These are phyloP conservation scores for Tipula confusa DNA, from an alignment of 2,888 invertebrate species.

Conservation along the genomic window DNA sequence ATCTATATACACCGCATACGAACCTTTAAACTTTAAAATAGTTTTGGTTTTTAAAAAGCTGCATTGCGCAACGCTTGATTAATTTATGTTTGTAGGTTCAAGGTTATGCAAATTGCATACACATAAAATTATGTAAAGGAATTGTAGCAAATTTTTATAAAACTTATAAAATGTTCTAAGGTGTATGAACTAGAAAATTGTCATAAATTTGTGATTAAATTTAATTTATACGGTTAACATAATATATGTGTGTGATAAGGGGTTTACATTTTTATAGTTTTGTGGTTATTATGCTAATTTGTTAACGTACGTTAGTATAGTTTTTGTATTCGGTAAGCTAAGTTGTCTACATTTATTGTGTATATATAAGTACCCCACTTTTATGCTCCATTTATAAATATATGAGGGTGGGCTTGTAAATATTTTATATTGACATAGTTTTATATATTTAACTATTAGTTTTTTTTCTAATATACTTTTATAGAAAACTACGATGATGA, in stretches of 20 bases:
- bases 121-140: background rate
- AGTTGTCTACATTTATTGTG: background rate
- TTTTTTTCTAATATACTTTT: background rate
- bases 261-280: background rate
- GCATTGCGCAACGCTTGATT: background rate
- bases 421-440: background rate
- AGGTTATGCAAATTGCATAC: background rate
- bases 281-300: background rate
- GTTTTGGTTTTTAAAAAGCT: background rate
- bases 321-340: background rate
- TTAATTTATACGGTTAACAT: background rate
- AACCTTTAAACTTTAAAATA: background rate
- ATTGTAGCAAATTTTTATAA: background rate
- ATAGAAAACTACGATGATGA: constrained; percentile 43
- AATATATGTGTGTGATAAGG: too few relatives aligned
- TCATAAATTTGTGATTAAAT: background rate
- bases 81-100: background rate
- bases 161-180: background rate
- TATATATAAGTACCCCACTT: background rate
- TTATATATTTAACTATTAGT: background rate
- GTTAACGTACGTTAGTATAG: background rate
- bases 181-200: background rate
- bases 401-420: background rate
- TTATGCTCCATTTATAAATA: background rate
- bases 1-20: background rate